Evolutionary conservation across 2,888 invertebrate genomes (phyloP), one percentile per base, ranked within the genome.

Genomic region (Liposcelis brunnea): DNA sequence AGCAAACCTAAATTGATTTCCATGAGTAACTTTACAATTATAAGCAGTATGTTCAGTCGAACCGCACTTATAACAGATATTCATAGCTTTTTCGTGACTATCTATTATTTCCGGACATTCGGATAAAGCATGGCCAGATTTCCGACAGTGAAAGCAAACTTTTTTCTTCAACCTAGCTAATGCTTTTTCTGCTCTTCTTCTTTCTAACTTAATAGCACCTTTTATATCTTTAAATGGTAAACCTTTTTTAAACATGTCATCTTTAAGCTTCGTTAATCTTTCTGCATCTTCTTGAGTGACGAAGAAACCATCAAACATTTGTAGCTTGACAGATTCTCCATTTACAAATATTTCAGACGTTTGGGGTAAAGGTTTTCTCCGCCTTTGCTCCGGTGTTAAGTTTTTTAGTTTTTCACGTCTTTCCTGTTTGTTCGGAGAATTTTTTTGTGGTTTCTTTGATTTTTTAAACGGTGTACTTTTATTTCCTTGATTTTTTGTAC

Each of bases 41-140:
- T 75, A 75, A 55, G 80, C 77, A 10, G 74, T 75, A 58, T 90
- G 90, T 59, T 89, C 89, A 3, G 83, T 83, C 0, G 87, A 87
- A 1, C 90, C 90, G 63, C 90, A 90, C 61, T 87, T 87, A 57
- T 82, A 89, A 57, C 89, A 89, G 42, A 87, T 74, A 6, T 82
- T 83, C 42, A 72, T 72, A 4, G 67, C 69, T 0, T 34, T 37
- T 31, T 36, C 12, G 1, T 32, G 70, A 7, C 68, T 66, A 52
- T 67, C 69, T 4, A 8, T 6, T 11, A 77, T 56, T 42, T 79
- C 73, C 0, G 87, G 86, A 64, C 90, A 90, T 49, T 86, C 81
- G 0, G 82, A 76, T 31, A 89, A 63, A 53, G 76, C 72, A 57
- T 90, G 90, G 0, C 89, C 89, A 6, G 77, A 71, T 62, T 79